Base-by-base conservation (phyloP, 2,797 vertebrate species). In the Allobates femoralis region DNA sequence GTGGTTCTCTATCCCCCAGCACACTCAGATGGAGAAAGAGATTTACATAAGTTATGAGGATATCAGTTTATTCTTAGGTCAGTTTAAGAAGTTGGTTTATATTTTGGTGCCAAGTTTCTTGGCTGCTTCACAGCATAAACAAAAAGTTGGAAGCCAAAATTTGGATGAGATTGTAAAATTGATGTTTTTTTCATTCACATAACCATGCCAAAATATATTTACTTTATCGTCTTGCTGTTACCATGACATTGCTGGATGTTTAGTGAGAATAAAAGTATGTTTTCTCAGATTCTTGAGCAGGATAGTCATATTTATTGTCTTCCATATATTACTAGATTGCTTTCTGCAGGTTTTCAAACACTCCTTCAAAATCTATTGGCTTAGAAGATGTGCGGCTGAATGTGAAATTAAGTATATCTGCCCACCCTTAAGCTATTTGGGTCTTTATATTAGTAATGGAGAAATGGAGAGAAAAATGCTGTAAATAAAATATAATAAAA, bases 401-500 rank as follows among this genome's bases (percentile, higher is more conserved):
- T 83, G 62, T 87, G 15, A 83, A 55, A 74, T 86, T 12, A 67
- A 41, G 34, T 55, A 58, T 71, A 78, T n/a, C 53, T 79, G n/a
- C 74, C 75, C 75, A 79, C 81, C 69, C 78, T 18, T 46, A 51
- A 74, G 50, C 79, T 19, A 86, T 76, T 23, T 75, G 32, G 23
- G 23, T 53, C 46, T 41, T 77, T 82, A 69, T 64, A 66, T 75
- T 81, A 75, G 56, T 19, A 53, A 73, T 66, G 58, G 34, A 82
- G 71, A 87, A 77, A n/a, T n/a, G n/a, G n/a, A n/a, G n/a, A n/a
- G n/a, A n/a, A 71, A 67, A 78, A 83, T 82, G 19, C 50, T 71
- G 51, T 83, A 87, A 82, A 78, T 87, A 87, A 87, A 83, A 82
- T 78, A 87, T 81, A 18, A 81, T 78, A 82, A 78, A 83, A 87